Percentiles rank a stretch among this genome's conserved stretches.
These are phyloP conservation scores for Piscicola geometra DNA, from an alignment of 2,888 invertebrate genomes.

Conservation along the genomic window DNA sequence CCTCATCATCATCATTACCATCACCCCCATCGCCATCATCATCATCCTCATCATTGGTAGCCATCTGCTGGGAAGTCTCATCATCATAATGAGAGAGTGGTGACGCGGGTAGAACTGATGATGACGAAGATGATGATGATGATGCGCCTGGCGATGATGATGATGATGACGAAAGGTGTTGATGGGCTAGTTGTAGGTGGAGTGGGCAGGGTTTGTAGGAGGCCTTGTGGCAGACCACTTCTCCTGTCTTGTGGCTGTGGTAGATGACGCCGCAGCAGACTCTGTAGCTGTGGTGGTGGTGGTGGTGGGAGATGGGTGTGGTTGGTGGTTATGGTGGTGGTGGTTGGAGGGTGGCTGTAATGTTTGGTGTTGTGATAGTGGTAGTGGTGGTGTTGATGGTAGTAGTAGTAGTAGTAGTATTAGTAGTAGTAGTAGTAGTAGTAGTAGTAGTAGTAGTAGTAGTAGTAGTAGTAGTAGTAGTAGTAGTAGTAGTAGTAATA, in stretches of 20 bases:
- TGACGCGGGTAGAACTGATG: neutral
- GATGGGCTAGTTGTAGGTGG: constrained; percentile 15
- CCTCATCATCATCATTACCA: neutral
- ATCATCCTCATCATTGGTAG: neutral
- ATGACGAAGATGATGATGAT: neutral
- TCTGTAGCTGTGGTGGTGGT: neutral
- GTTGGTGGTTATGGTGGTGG: neutral
- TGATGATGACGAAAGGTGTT: neutral
- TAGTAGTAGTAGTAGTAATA: constrained; percentile 22
- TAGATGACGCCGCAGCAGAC: constrained; percentile 32
- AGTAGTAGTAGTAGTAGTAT: constrained; percentile 19
- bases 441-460: constrained; percentile 20
- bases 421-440: too few relatives aligned
- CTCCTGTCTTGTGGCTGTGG: constrained; percentile 11
- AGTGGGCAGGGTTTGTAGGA: constrained; percentile 24
- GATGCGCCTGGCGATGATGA: neutral
- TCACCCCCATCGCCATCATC: neutral
- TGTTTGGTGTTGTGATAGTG: neutral
- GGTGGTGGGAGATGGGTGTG: neutral
- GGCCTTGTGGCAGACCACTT: constrained; percentile 23
- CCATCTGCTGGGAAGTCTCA: neutral
- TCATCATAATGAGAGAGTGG: neutral
- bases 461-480: constrained; percentile 24
- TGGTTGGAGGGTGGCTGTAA: neutral
- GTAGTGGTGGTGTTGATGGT: constrained; percentile 14